These are phyloP conservation scores for Zaprionus taronus DNA, from an alignment of 1,140 invertebrate species.

Conservation along the genomic window DNA sequence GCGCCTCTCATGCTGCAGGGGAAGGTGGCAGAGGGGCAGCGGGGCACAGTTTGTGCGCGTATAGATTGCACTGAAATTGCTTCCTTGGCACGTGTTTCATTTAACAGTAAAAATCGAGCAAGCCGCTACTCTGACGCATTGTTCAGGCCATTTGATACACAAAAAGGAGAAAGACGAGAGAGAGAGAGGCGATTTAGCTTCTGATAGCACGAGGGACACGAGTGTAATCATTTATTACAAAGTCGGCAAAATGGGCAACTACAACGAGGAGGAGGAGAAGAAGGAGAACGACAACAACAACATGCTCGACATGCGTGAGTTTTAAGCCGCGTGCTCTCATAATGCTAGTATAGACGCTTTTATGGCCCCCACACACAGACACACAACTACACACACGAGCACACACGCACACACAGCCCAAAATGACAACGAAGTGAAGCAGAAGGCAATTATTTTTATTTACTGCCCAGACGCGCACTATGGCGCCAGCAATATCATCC, in stretches of 20 bases:
- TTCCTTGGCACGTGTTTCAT: constrained; percentile 82
- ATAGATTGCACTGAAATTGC: constrained; percentile 79
- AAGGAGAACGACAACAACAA: not conserved
- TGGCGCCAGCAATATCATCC: constrained; percentile 73
- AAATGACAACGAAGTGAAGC: constrained; percentile 78
- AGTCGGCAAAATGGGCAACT: constrained; percentile 34
- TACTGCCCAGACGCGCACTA: constrained; percentile 81
- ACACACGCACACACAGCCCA: constrained; percentile 48
- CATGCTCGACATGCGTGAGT: constrained; percentile 55
- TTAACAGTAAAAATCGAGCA: constrained; percentile 71
- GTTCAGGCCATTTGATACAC: constrained; percentile 53
- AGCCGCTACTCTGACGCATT: constrained; percentile 60
- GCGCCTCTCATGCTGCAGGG: too few species aligned
- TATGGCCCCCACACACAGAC: constrained; percentile 55
- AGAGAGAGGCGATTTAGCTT: not conserved
- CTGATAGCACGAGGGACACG: constrained; percentile 12
- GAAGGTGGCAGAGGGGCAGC: too few species aligned
- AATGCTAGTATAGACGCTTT: constrained; percentile 70
- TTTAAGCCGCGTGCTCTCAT: constrained; percentile 67
- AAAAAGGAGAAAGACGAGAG: constrained; percentile 9
- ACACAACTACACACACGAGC: constrained; percentile 45
- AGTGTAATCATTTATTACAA: constrained; percentile 70
- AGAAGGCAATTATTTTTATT: constrained; percentile 83
- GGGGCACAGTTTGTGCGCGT: constrained; percentile 43
- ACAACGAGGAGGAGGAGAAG: not conserved